Evolutionary conservation across 2,113 vertebrate species (phyloP).

Genomic region (Eulacestoma nigropectus): DNA sequence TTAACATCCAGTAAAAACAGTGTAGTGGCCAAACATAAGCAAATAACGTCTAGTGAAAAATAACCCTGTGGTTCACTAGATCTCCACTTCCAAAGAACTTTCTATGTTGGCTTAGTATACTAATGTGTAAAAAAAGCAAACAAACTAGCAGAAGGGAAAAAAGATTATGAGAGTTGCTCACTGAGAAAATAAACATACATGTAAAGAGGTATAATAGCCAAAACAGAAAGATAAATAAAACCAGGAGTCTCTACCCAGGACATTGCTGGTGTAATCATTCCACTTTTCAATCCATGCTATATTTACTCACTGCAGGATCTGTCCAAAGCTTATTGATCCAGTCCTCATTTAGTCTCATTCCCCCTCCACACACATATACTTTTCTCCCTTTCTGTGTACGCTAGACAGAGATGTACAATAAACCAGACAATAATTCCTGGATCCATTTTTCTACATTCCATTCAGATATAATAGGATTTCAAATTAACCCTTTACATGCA

Average conservation of each 20-base stretch:
- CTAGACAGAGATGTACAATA: not conserved
- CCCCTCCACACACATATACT: not conserved
- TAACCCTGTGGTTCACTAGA: not conserved
- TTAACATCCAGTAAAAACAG: not conserved
- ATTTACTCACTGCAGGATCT: not conserved
- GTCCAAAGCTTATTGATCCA: not conserved
- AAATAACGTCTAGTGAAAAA: not conserved
- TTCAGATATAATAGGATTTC: not conserved
- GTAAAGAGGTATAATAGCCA: not conserved
- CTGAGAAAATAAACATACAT: not conserved
- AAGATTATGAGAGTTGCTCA: not conserved
- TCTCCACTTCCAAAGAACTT: not conserved
- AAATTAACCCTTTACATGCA: not conserved
- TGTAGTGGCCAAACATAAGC: not conserved
- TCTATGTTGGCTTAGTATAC: not conserved
- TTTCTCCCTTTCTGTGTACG: not conserved
- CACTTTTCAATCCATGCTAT: not conserved
- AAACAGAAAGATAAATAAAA: not conserved
- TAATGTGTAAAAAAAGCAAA: not conserved
- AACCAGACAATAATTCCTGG: not conserved
- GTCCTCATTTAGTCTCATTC: not conserved
- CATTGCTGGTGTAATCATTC: not conserved
- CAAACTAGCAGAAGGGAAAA: not conserved
- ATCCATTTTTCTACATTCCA: not conserved
- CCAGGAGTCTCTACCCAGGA: not conserved